Evolutionary conservation across 2,113 vertebrate species (phyloP).

Genomic region (Sus scrofa): DNA sequence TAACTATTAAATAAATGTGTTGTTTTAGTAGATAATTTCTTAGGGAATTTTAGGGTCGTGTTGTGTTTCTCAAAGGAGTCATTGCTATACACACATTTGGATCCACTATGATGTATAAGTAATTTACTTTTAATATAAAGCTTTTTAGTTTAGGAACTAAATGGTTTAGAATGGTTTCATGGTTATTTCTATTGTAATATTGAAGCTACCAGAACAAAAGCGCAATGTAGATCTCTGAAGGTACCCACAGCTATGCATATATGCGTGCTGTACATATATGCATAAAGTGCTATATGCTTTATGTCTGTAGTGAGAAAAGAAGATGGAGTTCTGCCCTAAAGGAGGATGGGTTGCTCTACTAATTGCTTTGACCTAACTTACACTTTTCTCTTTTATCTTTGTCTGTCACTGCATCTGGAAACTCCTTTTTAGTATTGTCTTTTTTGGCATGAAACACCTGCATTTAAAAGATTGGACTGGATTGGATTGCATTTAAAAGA

Average conservation of each 20-base stretch:
- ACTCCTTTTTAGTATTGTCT: not conserved
- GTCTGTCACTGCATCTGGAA: not conserved
- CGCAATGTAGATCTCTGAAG: not conserved
- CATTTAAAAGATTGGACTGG: not conserved
- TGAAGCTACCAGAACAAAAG: not conserved
- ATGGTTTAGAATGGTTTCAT: not conserved
- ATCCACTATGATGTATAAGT: not conserved
- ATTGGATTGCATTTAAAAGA: not conserved
- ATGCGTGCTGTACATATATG: not conserved
- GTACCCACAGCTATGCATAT: not conserved
- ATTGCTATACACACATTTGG: not conserved
- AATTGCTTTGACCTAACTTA: not conserved
- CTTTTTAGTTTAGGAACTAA: not conserved
- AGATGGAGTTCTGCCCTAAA: not conserved
- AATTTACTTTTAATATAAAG: not conserved
- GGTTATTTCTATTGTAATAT: not conserved
- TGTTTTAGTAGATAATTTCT: conserved; percentile 9
- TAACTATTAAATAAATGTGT: not conserved
- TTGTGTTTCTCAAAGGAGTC: not conserved
- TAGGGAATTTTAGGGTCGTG: not conserved
- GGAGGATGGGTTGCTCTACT: not conserved
- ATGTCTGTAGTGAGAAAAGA: not conserved
- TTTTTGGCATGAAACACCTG: not conserved
- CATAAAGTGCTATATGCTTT: too few relatives aligned
- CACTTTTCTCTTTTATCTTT: not conserved